phyloP scores from a whole-genome alignment of 30 jellyfish, hydroid and myxozoan species.

The Cassiopea andromeda region DNA sequence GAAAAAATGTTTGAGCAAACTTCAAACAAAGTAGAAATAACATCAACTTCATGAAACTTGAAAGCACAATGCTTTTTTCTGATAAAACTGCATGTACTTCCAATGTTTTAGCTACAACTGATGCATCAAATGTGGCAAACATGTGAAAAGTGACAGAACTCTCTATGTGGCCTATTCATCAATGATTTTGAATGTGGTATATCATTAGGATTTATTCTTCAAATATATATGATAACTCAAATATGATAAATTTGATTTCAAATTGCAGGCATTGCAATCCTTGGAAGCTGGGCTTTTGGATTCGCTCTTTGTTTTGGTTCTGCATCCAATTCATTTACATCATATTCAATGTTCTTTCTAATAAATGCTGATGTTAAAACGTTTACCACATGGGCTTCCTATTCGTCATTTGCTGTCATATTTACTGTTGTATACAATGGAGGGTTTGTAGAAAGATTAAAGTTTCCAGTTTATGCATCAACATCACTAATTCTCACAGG shows the following conservation, averaged over 20 bases:
- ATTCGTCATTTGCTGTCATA: constrained; percentile 38
- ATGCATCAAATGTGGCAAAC: no score
- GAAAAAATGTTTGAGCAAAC: no score
- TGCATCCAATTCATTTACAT: constrained; percentile 13
- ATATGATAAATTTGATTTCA: no score
- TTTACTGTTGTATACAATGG: constrained; percentile 73
- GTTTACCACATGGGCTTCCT: constrained; percentile 36
- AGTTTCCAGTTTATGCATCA: constrained; percentile 69
- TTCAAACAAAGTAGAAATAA: no score
- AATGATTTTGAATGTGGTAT: no score
- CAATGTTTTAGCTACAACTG: no score
- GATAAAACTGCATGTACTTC: no score
- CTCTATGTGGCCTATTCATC: no score
- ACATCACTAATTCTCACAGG: constrained; percentile 79
- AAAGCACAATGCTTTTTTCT: no score
- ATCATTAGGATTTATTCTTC: background rate
- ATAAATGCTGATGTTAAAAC: background rate
- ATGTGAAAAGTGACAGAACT: no score
- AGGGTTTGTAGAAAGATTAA: constrained; percentile 85
- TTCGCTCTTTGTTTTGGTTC: constrained; percentile 47
- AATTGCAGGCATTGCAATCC: constrained; percentile 11
- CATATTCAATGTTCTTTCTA: constrained; percentile 28
- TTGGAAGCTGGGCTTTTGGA: constrained; percentile 48
- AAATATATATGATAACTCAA: background rate
- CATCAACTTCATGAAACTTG: no score